These are phyloP conservation scores for Aurelia aurita complex sp. Pacific DNA, from an alignment of 30 jellyfish, hydroid and myxozoan genomes.

Conservation along the genomic window DNA sequence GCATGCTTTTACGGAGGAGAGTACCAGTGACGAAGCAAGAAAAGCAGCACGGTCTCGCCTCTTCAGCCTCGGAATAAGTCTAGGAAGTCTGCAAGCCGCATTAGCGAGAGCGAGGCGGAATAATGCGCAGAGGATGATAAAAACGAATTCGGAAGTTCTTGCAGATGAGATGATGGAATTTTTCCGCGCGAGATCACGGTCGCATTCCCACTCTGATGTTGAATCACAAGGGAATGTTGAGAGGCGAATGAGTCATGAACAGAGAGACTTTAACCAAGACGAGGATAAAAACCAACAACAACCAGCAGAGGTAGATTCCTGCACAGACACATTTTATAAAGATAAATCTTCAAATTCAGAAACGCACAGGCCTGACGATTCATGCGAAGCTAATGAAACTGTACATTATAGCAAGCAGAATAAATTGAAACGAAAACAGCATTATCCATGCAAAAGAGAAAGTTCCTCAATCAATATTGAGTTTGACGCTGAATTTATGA, in stretches of 20 bases:
- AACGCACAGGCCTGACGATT: too few species aligned
- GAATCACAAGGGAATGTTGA: background rate
- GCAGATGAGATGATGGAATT: conserved; percentile 8
- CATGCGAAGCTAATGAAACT: too few species aligned
- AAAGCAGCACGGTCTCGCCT: background rate
- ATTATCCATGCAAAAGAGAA: background rate
- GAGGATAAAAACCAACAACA: background rate
- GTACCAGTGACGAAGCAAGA: background rate
- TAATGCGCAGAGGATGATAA: background rate
- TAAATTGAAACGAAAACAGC: background rate
- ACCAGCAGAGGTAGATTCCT: too few species aligned
- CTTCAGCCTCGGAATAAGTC: background rate
- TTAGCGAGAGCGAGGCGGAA: background rate
- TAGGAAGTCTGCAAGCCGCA: conserved; percentile 6
- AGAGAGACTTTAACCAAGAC: background rate
- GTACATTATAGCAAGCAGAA: too few species aligned
- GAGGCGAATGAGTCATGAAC: background rate
- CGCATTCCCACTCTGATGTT: background rate
- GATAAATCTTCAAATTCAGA: background rate
- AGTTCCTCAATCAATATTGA: background rate
- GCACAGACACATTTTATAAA: background rate
- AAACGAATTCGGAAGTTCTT: background rate
- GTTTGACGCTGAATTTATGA: background rate
- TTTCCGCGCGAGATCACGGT: background rate
- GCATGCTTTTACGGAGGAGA: background rate